These are phyloP conservation scores for Platycnemis pennipes DNA, from an alignment of 2,888 invertebrate genomes.

Conservation along the genomic window DNA sequence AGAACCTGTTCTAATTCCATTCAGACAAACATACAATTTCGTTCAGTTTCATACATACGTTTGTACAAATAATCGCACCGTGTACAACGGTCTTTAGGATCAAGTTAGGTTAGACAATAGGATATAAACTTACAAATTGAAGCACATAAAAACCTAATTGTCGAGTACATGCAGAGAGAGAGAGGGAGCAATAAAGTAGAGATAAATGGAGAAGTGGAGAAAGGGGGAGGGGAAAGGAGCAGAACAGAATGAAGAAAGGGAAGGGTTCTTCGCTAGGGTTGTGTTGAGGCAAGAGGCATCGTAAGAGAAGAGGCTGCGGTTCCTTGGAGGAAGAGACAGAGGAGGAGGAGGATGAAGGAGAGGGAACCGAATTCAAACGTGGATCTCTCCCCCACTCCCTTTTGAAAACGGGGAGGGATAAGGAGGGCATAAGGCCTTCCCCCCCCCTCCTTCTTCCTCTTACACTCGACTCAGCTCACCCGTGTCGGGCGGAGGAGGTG, in stretches of 20 bases:
- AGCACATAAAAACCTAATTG: no score
- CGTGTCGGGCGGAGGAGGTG: background rate
- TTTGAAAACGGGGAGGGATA: background rate
- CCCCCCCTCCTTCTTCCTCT: background rate
- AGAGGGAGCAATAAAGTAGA: background rate
- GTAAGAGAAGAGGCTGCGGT: background rate
- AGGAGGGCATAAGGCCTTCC: background rate
- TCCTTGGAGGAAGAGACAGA: background rate
- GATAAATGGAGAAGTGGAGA: background rate
- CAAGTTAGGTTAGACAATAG: no score
- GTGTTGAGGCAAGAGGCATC: background rate
- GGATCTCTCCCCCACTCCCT: background rate
- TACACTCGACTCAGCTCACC: no score
- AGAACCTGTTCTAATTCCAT: no score
- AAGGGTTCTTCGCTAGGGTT: background rate
- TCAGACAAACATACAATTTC: no score
- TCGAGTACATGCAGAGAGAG: background rate
- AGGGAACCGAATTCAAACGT: background rate
- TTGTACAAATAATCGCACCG: no score
- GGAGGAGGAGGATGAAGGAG: background rate
- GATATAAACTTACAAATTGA: no score
- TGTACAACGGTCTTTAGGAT: no score
- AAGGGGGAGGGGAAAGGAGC: background rate
- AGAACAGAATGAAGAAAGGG: background rate
- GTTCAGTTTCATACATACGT: no score